Conservation (phyloP, 23 tunicate genomes). For the Diplosoma virens region DNA sequence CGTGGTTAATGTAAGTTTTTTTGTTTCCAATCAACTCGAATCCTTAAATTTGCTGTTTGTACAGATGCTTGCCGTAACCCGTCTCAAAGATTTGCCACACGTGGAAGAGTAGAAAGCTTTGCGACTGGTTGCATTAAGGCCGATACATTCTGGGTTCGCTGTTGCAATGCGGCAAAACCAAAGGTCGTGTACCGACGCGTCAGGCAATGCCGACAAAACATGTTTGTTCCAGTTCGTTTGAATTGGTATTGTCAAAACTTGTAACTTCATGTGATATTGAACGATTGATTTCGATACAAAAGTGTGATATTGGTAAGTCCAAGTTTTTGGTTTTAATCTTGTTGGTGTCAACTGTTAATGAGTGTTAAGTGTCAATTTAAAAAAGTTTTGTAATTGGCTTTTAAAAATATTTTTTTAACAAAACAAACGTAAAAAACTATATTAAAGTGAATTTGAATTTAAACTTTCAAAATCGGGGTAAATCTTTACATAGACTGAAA, state of each 20-base stretch:
- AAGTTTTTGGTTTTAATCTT: no score
- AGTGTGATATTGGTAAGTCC: no score
- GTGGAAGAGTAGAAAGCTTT: constrained; percentile 31
- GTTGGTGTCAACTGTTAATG: no score
- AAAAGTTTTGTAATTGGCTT: no score
- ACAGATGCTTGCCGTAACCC: constrained; percentile 73
- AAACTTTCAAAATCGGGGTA: no score
- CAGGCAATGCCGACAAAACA: constrained; percentile 29
- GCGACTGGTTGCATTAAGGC: constrained; percentile 69
- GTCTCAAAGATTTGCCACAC: constrained; percentile 14
- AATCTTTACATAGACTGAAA: no score
- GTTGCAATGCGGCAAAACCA: constrained; percentile 52
- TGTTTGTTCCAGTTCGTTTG: constrained; percentile 38
- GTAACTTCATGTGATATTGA: no score
- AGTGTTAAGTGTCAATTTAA: no score
- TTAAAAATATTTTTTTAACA: no score
- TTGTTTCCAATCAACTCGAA: neutral
- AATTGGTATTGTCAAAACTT: constrained; percentile 53
- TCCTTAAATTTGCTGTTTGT: neutral
- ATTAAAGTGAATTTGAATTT: no score
- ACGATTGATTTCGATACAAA: no score
- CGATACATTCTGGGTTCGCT: constrained; percentile 66
- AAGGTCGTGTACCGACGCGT: constrained; percentile 55
- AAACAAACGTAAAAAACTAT: no score
- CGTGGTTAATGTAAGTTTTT: neutral